A percentile compares a stretch with the other conserved stretches of the same genome.
Evolutionary conservation across 2,888 invertebrate species (phyloP).

Genomic region (Electrophaes corylata): DNA sequence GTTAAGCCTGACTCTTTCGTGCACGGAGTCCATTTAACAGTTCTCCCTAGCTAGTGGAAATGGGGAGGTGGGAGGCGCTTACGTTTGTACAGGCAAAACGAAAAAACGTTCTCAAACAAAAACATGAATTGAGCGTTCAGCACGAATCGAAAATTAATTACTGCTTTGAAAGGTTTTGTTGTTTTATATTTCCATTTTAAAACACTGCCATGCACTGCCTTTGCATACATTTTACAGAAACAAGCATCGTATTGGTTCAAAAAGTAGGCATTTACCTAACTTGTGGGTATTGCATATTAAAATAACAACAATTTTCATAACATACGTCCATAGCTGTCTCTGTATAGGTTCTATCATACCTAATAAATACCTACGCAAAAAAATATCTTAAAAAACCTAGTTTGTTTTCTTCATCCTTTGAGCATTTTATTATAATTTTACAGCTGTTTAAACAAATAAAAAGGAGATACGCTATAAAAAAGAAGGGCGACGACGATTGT

Average conservation of each 20-base stretch:
- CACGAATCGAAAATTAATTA: constrained; percentile 79
- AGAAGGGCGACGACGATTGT: too few species aligned
- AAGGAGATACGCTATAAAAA: too few species aligned
- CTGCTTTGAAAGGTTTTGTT: constrained; percentile 61
- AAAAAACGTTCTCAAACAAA: constrained; percentile 68
- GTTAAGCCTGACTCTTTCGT: constrained; percentile 53
- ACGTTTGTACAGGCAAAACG: constrained; percentile 68
- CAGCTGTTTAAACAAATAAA: too few species aligned
- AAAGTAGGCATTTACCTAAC: not conserved
- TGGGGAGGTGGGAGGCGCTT: constrained; percentile 52
- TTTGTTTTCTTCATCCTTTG: too few species aligned
- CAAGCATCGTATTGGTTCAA: not conserved
- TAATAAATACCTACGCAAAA: too few species aligned
- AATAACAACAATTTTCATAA: too few species aligned
- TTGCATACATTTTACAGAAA: constrained; percentile 16
- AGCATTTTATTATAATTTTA: too few species aligned
- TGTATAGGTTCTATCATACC: too few species aligned
- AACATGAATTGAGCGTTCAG: constrained; percentile 64
- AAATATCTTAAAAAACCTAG: too few species aligned
- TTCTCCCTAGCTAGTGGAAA: constrained; percentile 38
- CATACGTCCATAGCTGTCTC: too few species aligned
- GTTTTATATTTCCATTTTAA: constrained; percentile 41
- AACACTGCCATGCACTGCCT: constrained; percentile 25
- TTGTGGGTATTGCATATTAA: too few species aligned
- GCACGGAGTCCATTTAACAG: constrained; percentile 65